These are phyloP conservation scores for Neogobius melanostomus DNA, from an alignment of 2,113 vertebrate genomes.

Conservation along the genomic window DNA sequence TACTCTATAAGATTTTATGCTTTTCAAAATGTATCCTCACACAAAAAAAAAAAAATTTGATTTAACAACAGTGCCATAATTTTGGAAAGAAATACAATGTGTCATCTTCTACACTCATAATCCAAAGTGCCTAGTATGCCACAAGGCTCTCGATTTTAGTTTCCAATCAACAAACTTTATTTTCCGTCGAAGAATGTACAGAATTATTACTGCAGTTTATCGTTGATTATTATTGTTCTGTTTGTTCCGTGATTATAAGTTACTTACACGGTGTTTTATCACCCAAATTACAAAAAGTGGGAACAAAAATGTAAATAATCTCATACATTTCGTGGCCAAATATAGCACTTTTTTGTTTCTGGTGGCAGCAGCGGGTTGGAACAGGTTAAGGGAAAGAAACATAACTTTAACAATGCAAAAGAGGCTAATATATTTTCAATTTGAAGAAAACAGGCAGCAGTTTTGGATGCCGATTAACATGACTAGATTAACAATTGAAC, in stretches of 20 bases:
- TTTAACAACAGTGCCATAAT: background rate
- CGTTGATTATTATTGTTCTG: constrained; percentile 7
- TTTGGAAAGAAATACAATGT: constrained; percentile 7
- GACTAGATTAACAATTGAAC: background rate
- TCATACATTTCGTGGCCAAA: background rate
- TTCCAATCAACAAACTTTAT: constrained; percentile 26
- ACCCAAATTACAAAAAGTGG: constrained; percentile 2
- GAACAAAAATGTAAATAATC: background rate
- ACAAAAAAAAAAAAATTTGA: background rate
- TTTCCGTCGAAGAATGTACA: constrained; percentile 19
- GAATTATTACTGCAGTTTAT: constrained; percentile 20
- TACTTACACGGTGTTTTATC: background rate
- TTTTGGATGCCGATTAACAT: no score
- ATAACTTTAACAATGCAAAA: no score
- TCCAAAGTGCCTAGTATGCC: constrained; percentile 74
- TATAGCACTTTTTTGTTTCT: background rate
- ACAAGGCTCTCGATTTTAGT: constrained; percentile 42
- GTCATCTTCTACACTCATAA: constrained; percentile 33
- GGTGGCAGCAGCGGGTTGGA: background rate
- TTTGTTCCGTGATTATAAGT: background rate
- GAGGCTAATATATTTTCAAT: no score
- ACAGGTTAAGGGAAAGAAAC: background rate
- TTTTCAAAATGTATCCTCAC: background rate
- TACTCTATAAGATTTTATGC: background rate
- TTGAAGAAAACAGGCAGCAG: no score